A percentile compares a stretch with the other conserved stretches of the same genome.
Evolutionary conservation across 2,797 vertebrate genomes (phyloP).

Genomic region (Falco columbarius): DNA sequence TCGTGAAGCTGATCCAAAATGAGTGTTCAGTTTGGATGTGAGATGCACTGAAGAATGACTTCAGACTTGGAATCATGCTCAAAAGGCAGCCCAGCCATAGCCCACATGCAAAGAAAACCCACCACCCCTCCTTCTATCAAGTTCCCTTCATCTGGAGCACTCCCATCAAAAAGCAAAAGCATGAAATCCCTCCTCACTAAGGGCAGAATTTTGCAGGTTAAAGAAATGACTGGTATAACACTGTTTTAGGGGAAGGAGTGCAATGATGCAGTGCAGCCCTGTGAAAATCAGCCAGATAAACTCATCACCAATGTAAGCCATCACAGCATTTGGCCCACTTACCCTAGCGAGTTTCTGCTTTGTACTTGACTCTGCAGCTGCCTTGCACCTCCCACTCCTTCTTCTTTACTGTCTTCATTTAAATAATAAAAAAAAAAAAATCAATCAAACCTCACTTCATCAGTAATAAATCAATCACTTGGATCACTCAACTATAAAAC

Average conservation of each 20-base stretch:
- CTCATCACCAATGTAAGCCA: background rate
- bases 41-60: background rate
- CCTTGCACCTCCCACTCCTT: background rate
- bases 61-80: background rate
- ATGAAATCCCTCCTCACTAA: background rate
- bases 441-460: background rate
- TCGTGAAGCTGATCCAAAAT: background rate
- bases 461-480: conserved; percentile 39
- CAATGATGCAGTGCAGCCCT: background rate
- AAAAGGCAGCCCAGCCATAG: background rate
- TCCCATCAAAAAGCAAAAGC: background rate
- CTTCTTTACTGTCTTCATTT: background rate
- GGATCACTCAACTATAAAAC: background rate
- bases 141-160: background rate
- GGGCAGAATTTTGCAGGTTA: background rate
- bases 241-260: background rate
- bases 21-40: background rate
- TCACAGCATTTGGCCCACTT: background rate
- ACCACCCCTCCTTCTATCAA: background rate
- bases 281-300: background rate
- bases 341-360: background rate
- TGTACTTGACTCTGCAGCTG: background rate
- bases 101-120: background rate
- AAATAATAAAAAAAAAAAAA: conserved; percentile 38
- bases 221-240: background rate